phyloP scores from a whole-genome alignment of 2,797 vertebrate genomes.

The Petrocephalus sullivani region DNA sequence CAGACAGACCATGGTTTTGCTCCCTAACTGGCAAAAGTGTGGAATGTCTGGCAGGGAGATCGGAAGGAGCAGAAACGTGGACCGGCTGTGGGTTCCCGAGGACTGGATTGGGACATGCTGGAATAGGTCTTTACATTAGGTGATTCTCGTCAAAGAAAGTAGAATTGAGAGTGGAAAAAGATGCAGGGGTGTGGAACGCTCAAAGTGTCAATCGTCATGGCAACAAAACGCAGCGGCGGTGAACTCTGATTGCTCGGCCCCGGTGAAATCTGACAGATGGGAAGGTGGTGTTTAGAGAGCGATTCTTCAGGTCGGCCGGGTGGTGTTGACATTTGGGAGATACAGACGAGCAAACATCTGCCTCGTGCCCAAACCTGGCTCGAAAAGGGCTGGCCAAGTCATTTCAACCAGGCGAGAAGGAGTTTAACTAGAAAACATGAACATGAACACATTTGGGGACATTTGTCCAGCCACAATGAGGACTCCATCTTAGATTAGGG shows the following conservation, averaged over 20 bases:
- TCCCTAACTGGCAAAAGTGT: no score
- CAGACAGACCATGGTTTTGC: no score
- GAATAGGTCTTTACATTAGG: not conserved
- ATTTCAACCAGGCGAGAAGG: not conserved
- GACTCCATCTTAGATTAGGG: not conserved
- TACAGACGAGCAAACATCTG: not conserved
- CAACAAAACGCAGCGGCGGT: not conserved
- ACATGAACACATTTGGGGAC: not conserved
- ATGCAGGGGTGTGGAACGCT: not conserved
- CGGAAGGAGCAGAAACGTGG: no score
- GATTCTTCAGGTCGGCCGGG: conserved; percentile 17
- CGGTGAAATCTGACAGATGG: not conserved
- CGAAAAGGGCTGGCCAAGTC: not conserved
- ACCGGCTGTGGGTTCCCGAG: no score
- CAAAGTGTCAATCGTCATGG: not conserved
- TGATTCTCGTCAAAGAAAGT: no score
- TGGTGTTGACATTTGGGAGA: not conserved
- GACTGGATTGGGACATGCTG: no score
- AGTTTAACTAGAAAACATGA: not conserved
- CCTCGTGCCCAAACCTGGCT: not conserved
- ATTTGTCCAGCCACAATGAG: not conserved
- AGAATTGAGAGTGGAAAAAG: not conserved
- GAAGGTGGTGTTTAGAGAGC: conserved; percentile 12
- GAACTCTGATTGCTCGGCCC: not conserved
- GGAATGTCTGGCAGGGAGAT: no score